phyloP scores from a whole-genome alignment of 2,888 invertebrate species.

The Acleris sparsana region DNA sequence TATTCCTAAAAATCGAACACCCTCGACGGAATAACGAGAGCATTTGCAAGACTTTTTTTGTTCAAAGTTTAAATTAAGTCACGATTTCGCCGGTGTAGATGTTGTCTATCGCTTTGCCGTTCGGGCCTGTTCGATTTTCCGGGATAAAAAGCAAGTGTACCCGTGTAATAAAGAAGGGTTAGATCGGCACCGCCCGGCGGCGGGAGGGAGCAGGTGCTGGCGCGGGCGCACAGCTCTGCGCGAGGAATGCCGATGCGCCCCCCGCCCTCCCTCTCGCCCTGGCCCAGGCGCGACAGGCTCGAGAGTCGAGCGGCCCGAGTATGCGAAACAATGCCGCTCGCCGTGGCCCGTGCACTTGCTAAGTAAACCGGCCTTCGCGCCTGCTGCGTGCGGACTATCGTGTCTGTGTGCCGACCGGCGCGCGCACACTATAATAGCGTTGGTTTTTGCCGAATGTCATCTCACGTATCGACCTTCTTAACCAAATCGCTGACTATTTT shows the following conservation, averaged over 20 bases:
- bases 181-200: background rate
- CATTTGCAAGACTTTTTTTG: too few relatives aligned
- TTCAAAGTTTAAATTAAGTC: too few relatives aligned
- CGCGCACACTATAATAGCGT: too few relatives aligned
- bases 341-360: slow-evolving; percentile 32
- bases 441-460: too few relatives aligned
- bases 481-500: background rate
- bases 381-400: background rate
- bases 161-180: background rate
- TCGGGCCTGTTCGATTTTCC: too few relatives aligned
- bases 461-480: background rate
- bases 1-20: too few relatives aligned
- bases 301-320: slow-evolving; percentile 11
- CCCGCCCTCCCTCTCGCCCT: background rate
- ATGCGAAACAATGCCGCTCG: slow-evolving; percentile 35
- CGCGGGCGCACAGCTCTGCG: slow-evolving; percentile 6
- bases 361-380: slow-evolving; percentile 30
- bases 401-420: background rate
- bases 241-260: slow-evolving; percentile 29
- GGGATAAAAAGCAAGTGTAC: too few relatives aligned
- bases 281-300: background rate
- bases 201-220: slow-evolving; percentile 22
- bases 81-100: too few relatives aligned
- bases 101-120: too few relatives aligned
- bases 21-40: too few relatives aligned